phyloP scores from a whole-genome alignment of 2,797 vertebrate species.

The Nyctalus aviator region DNA sequence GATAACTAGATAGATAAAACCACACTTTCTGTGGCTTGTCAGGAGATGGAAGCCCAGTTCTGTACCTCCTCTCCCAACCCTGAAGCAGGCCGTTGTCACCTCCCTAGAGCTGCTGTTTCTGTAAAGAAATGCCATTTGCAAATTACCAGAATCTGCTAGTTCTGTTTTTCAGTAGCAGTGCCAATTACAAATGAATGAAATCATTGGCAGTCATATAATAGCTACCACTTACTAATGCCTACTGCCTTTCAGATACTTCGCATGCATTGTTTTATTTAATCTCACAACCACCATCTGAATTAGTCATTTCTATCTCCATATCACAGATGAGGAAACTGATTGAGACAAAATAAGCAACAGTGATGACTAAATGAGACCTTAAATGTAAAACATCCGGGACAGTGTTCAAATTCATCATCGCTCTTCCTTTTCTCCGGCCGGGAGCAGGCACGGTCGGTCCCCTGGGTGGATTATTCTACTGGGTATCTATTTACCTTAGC shows the following conservation, averaged over 20 bases:
- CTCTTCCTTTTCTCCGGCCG: neutral
- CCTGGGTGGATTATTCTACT: neutral
- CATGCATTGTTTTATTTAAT: neutral
- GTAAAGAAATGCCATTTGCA: constrained; percentile 5
- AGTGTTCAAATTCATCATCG: neutral
- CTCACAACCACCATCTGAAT: neutral
- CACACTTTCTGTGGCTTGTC: neutral
- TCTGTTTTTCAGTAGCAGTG: neutral
- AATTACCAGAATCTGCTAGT: constrained; percentile 8
- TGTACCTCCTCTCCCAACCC: neutral
- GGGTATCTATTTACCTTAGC: neutral
- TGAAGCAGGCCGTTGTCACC: neutral
- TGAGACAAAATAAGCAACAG: constrained; percentile 52
- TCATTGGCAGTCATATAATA: neutral
- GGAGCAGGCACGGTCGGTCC: neutral
- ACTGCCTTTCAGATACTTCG: neutral
- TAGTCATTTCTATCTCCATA: neutral
- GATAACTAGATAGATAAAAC: neutral
- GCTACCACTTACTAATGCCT: neutral
- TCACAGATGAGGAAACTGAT: constrained; percentile 33
- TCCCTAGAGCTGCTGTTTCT: neutral
- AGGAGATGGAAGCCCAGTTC: neutral
- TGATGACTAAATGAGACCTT: neutral
- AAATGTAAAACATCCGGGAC: constrained; percentile 15
- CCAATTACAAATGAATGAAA: neutral